Conservation (phyloP, 2,888 invertebrate genomes). For the Acanthococcus lagerstroemiae region DNA sequence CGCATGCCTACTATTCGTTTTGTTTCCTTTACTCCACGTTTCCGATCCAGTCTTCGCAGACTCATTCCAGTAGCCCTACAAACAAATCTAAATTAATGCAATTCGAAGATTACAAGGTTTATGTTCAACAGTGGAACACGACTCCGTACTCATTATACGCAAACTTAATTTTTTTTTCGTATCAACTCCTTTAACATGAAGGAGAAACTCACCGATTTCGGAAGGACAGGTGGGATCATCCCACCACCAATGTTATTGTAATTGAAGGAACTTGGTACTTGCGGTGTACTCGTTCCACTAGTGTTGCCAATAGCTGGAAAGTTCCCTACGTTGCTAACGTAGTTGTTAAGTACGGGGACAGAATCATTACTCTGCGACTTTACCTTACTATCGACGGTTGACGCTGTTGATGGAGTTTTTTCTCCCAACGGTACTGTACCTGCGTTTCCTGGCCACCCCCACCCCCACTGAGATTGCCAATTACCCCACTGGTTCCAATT, state of each 20-base stretch:
- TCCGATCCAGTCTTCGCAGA: neutral
- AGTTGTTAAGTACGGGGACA: conserved; percentile 17
- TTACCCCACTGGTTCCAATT: conserved; percentile 35
- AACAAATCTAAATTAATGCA: neutral
- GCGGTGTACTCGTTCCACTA: neutral
- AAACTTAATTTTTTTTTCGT: neutral
- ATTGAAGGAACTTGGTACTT: conserved; percentile 20
- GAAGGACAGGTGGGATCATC: conserved; percentile 14
- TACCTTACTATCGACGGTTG: conserved; percentile 25
- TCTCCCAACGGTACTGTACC: conserved; percentile 27
- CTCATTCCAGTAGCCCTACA: neutral
- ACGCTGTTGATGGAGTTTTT: conserved; percentile 8
- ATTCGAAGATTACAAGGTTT: too few relatives aligned
- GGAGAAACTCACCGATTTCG: conserved; percentile 23
- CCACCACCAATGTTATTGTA: conserved; percentile 19
- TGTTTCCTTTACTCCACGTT: neutral
- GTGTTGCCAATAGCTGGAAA: conserved; percentile 10
- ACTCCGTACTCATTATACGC: too few relatives aligned
- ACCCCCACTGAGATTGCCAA: conserved; percentile 38
- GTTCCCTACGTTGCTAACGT: conserved; percentile 11
- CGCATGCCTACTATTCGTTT: too few relatives aligned
- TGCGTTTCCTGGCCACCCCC: conserved; percentile 36
- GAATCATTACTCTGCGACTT: conserved; percentile 24
- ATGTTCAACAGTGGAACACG: too few relatives aligned
- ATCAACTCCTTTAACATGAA: neutral